Percentiles rank a stretch among this genome's conserved stretches.
Conservation (phyloP, 1,140 invertebrate genomes). For the Trichonephila clavata region DNA sequence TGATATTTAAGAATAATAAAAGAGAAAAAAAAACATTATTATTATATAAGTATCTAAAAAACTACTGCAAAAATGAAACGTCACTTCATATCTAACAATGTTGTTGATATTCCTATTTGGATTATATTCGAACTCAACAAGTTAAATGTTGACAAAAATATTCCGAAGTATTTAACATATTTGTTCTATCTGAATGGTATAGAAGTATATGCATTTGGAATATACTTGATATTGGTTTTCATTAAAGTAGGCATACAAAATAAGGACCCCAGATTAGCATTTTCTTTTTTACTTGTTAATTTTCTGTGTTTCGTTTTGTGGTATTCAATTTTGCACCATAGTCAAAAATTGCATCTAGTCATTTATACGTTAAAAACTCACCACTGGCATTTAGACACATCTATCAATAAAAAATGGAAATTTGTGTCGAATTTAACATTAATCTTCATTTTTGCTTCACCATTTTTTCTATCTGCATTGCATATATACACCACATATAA, state of each 20-base stretch:
- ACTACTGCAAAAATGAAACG: no score
- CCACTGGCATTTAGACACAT: no score
- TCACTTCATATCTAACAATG: no score
- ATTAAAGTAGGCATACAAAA: no score
- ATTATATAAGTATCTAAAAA: no score
- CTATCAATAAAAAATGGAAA: not conserved
- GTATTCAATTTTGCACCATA: not conserved
- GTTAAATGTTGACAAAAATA: no score
- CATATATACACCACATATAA: not conserved
- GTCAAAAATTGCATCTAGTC: not conserved
- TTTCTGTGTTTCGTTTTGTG: not conserved
- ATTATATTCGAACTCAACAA: no score
- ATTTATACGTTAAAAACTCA: not conserved
- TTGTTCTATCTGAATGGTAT: not conserved
- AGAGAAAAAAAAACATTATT: no score
- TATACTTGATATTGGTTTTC: no score
- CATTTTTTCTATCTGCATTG: not conserved
- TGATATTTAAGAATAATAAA: no score
- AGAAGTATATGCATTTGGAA: not conserved
- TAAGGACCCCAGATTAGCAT: not conserved
- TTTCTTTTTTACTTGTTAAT: not conserved
- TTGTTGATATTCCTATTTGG: no score
- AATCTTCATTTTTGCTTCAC: not conserved
- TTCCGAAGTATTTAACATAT: no score
- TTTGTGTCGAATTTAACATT: not conserved